Evolutionary conservation across 2,888 invertebrate genomes (phyloP).

Genomic region (Synanthedon formicaeformis): DNA sequence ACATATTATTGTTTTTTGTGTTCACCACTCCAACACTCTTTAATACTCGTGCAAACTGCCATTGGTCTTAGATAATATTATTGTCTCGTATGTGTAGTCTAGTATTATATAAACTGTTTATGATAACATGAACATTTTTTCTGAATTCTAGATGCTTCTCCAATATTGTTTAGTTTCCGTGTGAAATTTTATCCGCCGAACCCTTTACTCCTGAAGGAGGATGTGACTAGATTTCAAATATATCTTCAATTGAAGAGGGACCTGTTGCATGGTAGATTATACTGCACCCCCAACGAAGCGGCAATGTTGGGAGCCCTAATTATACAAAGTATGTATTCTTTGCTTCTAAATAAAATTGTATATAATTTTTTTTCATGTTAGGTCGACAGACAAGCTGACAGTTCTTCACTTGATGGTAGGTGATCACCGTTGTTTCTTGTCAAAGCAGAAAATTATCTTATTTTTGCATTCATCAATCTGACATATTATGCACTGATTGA

Average conservation of each 20-base stretch:
- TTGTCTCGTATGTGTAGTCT: too few relatives aligned
- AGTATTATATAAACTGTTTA: neutral
- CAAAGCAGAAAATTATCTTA: too few relatives aligned
- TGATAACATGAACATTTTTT: slow-evolving; percentile 7
- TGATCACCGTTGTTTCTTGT: too few relatives aligned
- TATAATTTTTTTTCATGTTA: too few relatives aligned
- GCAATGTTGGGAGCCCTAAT: slow-evolving; percentile 91
- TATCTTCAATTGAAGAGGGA: slow-evolving; percentile 95
- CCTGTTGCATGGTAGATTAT: slow-evolving; percentile 92
- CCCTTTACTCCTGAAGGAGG: slow-evolving; percentile 91
- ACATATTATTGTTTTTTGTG: too few relatives aligned
- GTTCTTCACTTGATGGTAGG: too few relatives aligned
- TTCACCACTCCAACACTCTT: neutral
- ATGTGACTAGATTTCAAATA: slow-evolving; percentile 94
- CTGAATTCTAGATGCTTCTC: slow-evolving; percentile 81
- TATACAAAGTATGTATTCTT: slow-evolving; percentile 81
- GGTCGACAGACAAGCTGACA: too few relatives aligned
- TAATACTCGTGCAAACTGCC: too few relatives aligned
- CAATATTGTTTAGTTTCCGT: slow-evolving; percentile 93
- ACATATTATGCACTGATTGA: neutral
- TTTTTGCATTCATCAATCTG: too few relatives aligned
- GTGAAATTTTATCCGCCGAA: slow-evolving; percentile 98
- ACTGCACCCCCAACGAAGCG: slow-evolving; percentile 91
- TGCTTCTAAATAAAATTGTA: neutral
- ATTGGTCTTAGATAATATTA: too few relatives aligned